Base-by-base conservation (phyloP, 2,797 vertebrate genomes). In the Xenopus petersii region DNA sequence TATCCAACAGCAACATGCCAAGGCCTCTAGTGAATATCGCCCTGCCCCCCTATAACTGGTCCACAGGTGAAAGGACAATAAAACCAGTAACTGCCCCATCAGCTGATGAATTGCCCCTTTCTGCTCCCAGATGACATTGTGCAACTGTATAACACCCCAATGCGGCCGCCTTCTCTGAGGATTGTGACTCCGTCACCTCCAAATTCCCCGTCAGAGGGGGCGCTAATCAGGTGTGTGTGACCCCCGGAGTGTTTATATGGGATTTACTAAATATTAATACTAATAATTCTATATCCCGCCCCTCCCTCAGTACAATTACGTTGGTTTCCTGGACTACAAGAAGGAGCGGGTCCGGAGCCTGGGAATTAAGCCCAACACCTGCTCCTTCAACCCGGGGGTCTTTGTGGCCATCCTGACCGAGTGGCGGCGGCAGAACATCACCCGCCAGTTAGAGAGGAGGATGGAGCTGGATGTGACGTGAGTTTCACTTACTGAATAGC, bases 151-250 rank as follows among this genome's bases (percentile, higher is more conserved):
- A 93, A 96, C 67, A 96, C 93, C 30, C 91, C 82, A 36, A 46
- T 0, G 96, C 96, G 61, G 97, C 96, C 79, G 97, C 97, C 0
- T 99, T 99, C 87, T 98, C 97, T 79, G 95, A 99, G 72, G 97
- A 99, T 36, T 99, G 97, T 73, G 95, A 98, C 80, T 95, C 95
- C 3, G 86, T 91, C 0, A 94, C 94, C 56, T 90, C 93, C 12
- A 98, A 98, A 85, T 94, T 93, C 55, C 87, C 95, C 11, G 71
- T 96, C 58, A 90, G 93, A 82, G 97, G 96, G 75, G 94, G 95
- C 7, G 97, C 96, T 58, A 98, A 92, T 83, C 98, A 98, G 93
- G 98, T 97, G 64, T 16, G 42, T 24, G 63, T 1, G 77, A 6
- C 33, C 33, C 21, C 81, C 33, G 6, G 33, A 36, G 33, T 21